phyloP scores from a whole-genome alignment of 2,797 vertebrate genomes.

The Syndactyla subalaris region DNA sequence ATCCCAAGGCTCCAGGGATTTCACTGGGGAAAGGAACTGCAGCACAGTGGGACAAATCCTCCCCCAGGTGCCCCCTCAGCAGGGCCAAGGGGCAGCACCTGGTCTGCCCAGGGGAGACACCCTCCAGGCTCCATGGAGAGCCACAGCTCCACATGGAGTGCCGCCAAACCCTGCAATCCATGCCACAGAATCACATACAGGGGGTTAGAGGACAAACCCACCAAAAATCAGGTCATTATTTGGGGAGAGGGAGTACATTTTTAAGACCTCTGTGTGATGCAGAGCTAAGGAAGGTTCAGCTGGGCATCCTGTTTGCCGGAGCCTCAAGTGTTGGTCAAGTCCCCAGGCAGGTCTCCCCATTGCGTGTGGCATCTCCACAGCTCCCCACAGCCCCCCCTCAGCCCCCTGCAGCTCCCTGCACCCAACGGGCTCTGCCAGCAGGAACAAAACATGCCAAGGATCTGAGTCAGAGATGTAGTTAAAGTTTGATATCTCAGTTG shows the following conservation, averaged over 20 bases:
- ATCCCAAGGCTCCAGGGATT: accelerated
- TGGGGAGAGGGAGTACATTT: background rate
- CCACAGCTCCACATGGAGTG: background rate
- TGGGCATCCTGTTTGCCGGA: background rate
- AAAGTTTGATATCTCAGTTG: background rate
- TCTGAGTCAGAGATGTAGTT: background rate
- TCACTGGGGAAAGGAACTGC: accelerated
- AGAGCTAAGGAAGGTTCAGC: background rate
- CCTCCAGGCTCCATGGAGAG: background rate
- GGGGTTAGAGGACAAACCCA: background rate
- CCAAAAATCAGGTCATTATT: background rate
- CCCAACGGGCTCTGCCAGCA: background rate
- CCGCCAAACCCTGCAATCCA: background rate
- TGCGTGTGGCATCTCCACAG: background rate
- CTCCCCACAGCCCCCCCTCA: background rate
- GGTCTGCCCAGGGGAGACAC: background rate
- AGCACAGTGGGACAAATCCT: accelerated
- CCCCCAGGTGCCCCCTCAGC: background rate
- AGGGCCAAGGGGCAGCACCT: background rate
- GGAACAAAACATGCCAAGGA: background rate
- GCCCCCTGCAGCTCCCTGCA: background rate
- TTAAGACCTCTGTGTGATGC: background rate
- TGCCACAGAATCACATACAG: background rate
- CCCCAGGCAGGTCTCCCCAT: background rate
- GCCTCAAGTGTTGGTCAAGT: background rate